A percentile compares a stretch with the other conserved stretches of the same genome.
These are phyloP conservation scores for Tyria jacobaeae DNA, from an alignment of 2,888 invertebrate genomes.

Conservation along the genomic window DNA sequence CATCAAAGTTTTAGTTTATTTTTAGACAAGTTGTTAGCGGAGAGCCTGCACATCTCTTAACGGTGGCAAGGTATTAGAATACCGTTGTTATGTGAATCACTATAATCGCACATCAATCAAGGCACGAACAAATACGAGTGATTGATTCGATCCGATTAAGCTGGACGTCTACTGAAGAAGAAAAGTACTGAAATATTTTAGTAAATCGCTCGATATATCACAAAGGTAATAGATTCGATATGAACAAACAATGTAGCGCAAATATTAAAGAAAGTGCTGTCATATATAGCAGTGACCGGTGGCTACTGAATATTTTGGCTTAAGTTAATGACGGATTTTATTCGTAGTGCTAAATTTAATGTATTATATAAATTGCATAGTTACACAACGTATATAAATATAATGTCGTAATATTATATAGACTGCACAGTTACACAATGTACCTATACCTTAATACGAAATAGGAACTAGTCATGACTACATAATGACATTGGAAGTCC, in stretches of 20 bases:
- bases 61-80: neutral
- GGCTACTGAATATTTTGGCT: neutral
- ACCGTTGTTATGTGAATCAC: neutral
- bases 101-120: conserved; percentile 35
- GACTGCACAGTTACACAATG: too few relatives aligned
- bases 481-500: too few relatives aligned
- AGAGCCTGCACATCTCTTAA: conserved; percentile 8
- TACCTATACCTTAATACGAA: too few relatives aligned
- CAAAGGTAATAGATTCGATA: conserved; percentile 16
- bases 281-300: conserved; percentile 1
- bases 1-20: conserved; percentile 29
- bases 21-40: conserved; percentile 16
- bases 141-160: conserved; percentile 33
- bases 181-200: conserved; percentile 20
- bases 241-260: conserved; percentile 13
- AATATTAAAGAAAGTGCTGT: conserved; percentile 16
- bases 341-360: too few relatives aligned
- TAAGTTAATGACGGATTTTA: neutral
- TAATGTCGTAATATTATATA: too few relatives aligned
- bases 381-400: too few relatives aligned
- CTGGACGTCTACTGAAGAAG: conserved; percentile 26
- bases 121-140: conserved; percentile 22
- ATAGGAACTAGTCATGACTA: too few relatives aligned
- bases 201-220: conserved; percentile 21
- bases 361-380: too few relatives aligned